Conservation (phyloP, 2,113 vertebrate species). For the Vulpes ferrilata region DNA sequence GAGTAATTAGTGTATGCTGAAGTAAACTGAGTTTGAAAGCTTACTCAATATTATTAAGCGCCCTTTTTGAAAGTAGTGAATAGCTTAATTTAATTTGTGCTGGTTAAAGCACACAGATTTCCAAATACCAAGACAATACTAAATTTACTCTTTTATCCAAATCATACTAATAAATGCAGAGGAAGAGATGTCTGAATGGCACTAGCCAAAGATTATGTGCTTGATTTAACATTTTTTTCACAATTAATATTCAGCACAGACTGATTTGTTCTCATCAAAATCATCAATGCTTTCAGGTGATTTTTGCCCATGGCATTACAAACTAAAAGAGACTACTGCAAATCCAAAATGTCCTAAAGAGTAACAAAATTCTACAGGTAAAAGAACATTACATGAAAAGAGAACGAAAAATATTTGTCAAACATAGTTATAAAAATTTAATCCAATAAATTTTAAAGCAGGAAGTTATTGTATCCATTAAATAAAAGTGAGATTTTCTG, state of each 20-base stretch:
- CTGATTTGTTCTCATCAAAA: conserved; percentile 76
- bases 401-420: conserved; percentile 56
- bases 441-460: conserved; percentile 27
- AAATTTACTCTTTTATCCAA: conserved; percentile 76
- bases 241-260: conserved; percentile 73
- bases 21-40: conserved; percentile 82
- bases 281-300: conserved; percentile 71
- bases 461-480: conserved; percentile 49
- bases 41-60: conserved; percentile 74
- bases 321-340: conserved; percentile 76
- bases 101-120: conserved; percentile 72
- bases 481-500: conserved; percentile 63
- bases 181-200: conserved; percentile 57
- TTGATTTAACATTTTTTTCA: conserved; percentile 79
- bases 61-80: conserved; percentile 73
- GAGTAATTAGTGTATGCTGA: conserved; percentile 74
- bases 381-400: conserved; percentile 3
- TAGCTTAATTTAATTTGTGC: conserved; percentile 79
- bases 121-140: conserved; percentile 77
- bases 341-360: conserved; percentile 73
- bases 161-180: conserved; percentile 78
- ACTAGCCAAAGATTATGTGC: conserved; percentile 72
- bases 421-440: conserved; percentile 24
- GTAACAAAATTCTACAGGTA: not conserved
- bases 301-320: conserved; percentile 70